Conservation (phyloP, 92 coral and sea anemone genomes). For the Phymanthus crucifer region DNA sequence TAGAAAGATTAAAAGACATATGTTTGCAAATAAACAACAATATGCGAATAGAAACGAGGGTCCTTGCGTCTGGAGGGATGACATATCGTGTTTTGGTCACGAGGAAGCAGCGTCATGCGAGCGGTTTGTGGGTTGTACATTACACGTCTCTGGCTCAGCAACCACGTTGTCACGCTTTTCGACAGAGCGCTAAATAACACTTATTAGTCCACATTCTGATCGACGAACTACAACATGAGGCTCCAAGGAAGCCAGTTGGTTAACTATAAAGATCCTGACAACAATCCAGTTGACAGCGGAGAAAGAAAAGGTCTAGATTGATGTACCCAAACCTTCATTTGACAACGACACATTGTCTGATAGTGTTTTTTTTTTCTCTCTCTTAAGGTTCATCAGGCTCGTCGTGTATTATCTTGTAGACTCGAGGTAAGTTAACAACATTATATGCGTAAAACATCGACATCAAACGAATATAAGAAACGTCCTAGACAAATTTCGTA, state of each 20-base stretch:
- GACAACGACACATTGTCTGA: no score
- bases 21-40: not conserved
- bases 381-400: no score
- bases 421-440: not conserved
- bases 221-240: not conserved
- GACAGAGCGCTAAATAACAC: not conserved
- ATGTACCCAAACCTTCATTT: not conserved
- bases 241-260: not conserved
- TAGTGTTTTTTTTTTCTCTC: no score
- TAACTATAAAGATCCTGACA: not conserved
- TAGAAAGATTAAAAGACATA: not conserved
- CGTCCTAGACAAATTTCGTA: not conserved
- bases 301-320: not conserved
- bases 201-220: not conserved
- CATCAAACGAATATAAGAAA: not conserved
- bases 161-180: not conserved
- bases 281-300: not conserved
- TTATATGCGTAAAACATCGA: not conserved
- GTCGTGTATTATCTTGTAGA: not conserved
- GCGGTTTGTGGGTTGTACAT: no score
- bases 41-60: not conserved
- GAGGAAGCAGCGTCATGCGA: no score
- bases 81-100: no score
- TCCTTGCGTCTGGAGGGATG: not conserved
- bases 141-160: no score